A percentile compares a stretch with the other conserved stretches of the same genome.
Evolutionary conservation across 2,888 invertebrate species (phyloP).

Genomic region (Buathra laborator): DNA sequence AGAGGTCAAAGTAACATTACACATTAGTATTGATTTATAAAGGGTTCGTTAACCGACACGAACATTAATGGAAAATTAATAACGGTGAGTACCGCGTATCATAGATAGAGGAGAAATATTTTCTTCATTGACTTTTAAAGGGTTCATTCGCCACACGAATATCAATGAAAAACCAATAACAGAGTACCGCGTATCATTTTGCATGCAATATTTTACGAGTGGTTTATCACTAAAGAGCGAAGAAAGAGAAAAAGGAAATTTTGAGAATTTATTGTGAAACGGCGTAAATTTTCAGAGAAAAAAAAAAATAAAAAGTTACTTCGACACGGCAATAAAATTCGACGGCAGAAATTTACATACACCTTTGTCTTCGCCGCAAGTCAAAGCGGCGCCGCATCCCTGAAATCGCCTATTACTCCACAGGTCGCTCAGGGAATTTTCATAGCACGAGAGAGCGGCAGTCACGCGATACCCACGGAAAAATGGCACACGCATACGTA

Average conservation of each 20-base stretch:
- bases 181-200: background rate
- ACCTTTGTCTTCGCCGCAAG: background rate
- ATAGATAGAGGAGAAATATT: background rate
- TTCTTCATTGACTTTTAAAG: background rate
- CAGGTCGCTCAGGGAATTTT: background rate
- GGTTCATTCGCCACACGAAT: background rate
- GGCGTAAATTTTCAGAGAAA: background rate
- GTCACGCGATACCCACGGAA: constrained; percentile 15
- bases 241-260: background rate
- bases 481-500: constrained; percentile 28
- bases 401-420: background rate
- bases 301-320: background rate
- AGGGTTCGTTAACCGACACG: background rate
- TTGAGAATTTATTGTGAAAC: constrained; percentile 6
- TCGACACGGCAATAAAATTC: background rate
- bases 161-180: background rate
- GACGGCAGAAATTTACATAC: constrained; percentile 16
- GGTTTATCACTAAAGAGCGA: background rate
- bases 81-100: background rate
- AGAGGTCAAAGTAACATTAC: too few relatives aligned
- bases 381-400: background rate
- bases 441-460: background rate
- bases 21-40: background rate
- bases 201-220: background rate
- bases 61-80: too few relatives aligned